Evolutionary conservation across 1,140 invertebrate species (phyloP), one percentile per base, ranked within the genome.

Genomic region (Aphidius gifuensis): DNA sequence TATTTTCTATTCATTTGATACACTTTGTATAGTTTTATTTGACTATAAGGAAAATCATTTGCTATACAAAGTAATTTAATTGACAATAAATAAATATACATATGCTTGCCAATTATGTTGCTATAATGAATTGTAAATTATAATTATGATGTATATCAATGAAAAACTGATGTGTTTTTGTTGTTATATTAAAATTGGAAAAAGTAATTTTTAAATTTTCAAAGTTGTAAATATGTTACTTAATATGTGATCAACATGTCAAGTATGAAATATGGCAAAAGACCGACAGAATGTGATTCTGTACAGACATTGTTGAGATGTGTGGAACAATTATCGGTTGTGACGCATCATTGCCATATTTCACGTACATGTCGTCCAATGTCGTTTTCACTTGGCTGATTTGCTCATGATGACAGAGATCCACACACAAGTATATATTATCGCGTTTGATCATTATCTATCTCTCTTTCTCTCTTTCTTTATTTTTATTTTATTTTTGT

Each of bases 301-400:
- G 68, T 70, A 67, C 66, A 61, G 72, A 68, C 69, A 76, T 77
- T 73, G 73, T 70, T 73, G 67, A 60, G 70, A 78, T 77, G 72
- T 70, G 70, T 71, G 53, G 53, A 75, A 77, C 74, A 79, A 77
- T 77, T 77, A 79, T 74, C 69, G 69, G 70, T 61, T 64, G 23
- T 32, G 23, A 61, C 65, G 62, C 68, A 56, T 66, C 61, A 49
- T 45, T 69, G 71, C 74, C 74, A 75, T 77, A 79, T 78, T 71
- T 77, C 69, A 74, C 71, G 65, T 69, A 70, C 64, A 62, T 55
- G 67, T 58, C 62, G 32, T 9, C 54, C 40, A 53, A 42, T 44
- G 42, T 50, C 46, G 58, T 45, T 32, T 32, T 32, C 51, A 55
- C 40, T 55, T 7, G 42, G 53, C n/a, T 55, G 21, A 9, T 40